Evolutionary conservation across 1,140 invertebrate genomes (phyloP), one percentile per base, ranked within the genome.

Genomic region (Camponotus vicinus): DNA sequence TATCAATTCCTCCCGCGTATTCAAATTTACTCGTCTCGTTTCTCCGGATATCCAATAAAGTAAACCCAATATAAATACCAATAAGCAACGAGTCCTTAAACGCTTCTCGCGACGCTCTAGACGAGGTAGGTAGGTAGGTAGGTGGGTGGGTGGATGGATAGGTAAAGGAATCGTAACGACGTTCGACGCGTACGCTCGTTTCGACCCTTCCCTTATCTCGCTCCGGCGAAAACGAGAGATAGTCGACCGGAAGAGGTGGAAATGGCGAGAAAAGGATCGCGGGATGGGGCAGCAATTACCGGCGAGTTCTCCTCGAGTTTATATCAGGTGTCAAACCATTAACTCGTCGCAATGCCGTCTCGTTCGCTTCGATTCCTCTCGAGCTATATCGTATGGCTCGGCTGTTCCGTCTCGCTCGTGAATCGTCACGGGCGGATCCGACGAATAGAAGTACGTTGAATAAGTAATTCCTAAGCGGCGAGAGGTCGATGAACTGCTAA

Each of bases 261-360:
- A 59, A 73, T 40, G 55, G 52, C 37, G 67, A 82, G 78, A 73
- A 82, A 82, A 79, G 67, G 67, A 71, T 71, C 79, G 40, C 59
- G 57, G 76, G 52, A 34, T 64, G 88, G 57, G 80, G 61, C 85
- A 59, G 87, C 85, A 85, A 82, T 89, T 90, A 87, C 80, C 45
- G 34, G 9, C 8, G n/a, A 52, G 37, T 76, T 63, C 85, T 82
- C 57, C 57, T 52, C 52, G 69, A 45, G 40, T 87, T 77, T 77
- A 63, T 90, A 69, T 90, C 89, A 78, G 69, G 40, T 80, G 80
- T 82, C 86, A 82, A 88, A 88, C 88, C 84, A 86, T 88, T 88
- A 88, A 88, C 86, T 86, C 70, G 88, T 86, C 76, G 73, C 73
- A 15, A 52, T 63, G 66, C 77, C 42, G 77, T 15, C 15, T 49